Evolutionary conservation across 92 coral and sea anemone genomes (phyloP), one percentile per base, ranked within the genome.

Genomic region (Epizoanthus fatuus): DNA sequence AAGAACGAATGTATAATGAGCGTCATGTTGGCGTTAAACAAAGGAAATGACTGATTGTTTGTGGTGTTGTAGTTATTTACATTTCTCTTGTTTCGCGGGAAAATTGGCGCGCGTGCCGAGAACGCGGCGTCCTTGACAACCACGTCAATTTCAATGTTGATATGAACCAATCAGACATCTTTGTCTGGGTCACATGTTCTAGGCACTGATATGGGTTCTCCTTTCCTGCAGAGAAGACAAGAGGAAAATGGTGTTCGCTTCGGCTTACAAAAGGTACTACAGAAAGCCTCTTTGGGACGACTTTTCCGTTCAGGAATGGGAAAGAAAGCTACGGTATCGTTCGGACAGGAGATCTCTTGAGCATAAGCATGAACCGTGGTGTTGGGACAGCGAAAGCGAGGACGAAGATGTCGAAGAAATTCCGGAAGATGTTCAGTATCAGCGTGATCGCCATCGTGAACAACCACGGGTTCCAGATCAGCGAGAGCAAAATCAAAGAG

Each of bases 291-390:
- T 72, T 29, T 97, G 99, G 99, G 99, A 97, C 84, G 93, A 95
- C 19, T 95, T 84, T 72, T 88, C 94, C 25, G 86, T 92, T 35
- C 88, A 92, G 52, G 99, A 97, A 51, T 97, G 88, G 74, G 75
- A 89, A 51, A 74, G 91, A 38, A 97, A 93, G 79, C 42, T 86
- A 20, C 92, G 93, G 86, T 97, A 97, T 64, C 93, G 99, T 20
- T 79, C 88, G 81, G 98, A 95, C 66, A 94, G 99, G 69, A 90
- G 99, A 75, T 93, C 94, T 63, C 92, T 97, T 13, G 99, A 97
- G 60, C 99, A 97, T 55, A 92, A 87, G 72, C 99, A 97, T 58
- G 91, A 97, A 63, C 95, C 97, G 1, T 97, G 97, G 97, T 70
- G 79, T 20, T 97, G 99, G 99, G 97, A 95, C 72, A 93, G 98